These are phyloP conservation scores for Drosophila siamana DNA, from an alignment of 2,888 invertebrate species.

Conservation along the genomic window DNA sequence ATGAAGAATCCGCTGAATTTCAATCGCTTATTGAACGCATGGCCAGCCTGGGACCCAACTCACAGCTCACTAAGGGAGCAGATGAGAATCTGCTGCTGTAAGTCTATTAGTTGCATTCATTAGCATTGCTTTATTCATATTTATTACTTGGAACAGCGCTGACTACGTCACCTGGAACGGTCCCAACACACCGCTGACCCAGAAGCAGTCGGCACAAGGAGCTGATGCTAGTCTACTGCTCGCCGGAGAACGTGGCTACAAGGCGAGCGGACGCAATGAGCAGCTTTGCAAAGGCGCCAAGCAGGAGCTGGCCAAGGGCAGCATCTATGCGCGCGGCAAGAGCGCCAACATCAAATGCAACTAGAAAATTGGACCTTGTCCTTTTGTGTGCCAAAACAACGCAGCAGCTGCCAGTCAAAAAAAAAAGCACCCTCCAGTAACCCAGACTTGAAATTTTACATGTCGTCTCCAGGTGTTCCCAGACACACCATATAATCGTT, in stretches of 20 bases:
- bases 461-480: constrained; percentile 55
- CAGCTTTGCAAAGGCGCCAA: constrained; percentile 91
- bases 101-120: constrained; percentile 76
- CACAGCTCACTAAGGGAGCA: constrained; percentile 90
- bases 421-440: constrained; percentile 45
- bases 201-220: constrained; percentile 86
- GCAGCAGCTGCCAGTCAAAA: constrained; percentile 12
- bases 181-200: constrained; percentile 88
- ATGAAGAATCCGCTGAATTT: constrained; percentile 82
- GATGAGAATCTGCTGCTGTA: constrained; percentile 92
- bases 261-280: constrained; percentile 89
- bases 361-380: constrained; percentile 41
- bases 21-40: constrained; percentile 83
- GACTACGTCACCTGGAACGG: constrained; percentile 95
- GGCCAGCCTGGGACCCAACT: constrained; percentile 89
- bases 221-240: constrained; percentile 86
- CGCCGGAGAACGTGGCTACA: constrained; percentile 84
- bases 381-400: constrained; percentile 67
- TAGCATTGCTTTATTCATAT: no score
- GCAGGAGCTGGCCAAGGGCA: constrained; percentile 91
- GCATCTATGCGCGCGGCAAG: constrained; percentile 87
- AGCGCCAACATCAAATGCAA: constrained; percentile 84
- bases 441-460: constrained; percentile 52
- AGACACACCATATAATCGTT: constrained; percentile 10
- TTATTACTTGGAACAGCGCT: constrained; percentile 86